Conservation (phyloP, 2,113 vertebrate species). For the Notiomystis cincta region DNA sequence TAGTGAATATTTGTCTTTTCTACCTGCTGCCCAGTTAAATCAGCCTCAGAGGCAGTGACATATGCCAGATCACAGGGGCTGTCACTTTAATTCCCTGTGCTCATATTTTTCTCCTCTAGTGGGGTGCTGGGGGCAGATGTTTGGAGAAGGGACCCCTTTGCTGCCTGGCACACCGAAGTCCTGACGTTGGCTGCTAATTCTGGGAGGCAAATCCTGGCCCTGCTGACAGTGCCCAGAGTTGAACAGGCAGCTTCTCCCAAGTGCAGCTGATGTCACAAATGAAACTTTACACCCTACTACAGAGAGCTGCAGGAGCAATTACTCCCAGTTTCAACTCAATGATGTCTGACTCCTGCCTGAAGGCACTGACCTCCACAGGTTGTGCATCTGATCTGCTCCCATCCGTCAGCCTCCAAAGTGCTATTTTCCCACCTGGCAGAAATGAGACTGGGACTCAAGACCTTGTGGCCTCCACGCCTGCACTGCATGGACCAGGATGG, state of each 20-base stretch:
- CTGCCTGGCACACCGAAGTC: constrained; percentile 11
- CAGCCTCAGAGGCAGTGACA: constrained; percentile 48
- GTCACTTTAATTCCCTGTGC: constrained; percentile 51
- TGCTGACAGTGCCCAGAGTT: background rate
- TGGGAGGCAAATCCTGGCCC: background rate
- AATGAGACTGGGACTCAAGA: background rate
- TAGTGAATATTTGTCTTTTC: constrained; percentile 48
- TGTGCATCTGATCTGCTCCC: background rate
- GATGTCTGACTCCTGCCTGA: background rate
- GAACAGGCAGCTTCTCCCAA: background rate
- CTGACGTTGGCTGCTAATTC: background rate
- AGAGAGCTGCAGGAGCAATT: background rate
- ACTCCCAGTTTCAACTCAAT: background rate
- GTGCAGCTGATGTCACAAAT: background rate
- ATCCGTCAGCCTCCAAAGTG: background rate
- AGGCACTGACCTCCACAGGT: background rate
- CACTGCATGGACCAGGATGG: rapidly evolving
- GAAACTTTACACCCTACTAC: background rate
- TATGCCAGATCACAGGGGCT: constrained; percentile 46
- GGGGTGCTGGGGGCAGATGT: constrained; percentile 51
- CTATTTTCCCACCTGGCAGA: background rate
- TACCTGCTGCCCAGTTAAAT: constrained; percentile 59
- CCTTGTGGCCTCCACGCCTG: background rate
- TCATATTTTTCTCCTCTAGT: constrained; percentile 37
- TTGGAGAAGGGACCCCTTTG: constrained; percentile 40